Conservation (phyloP, 2,888 invertebrate genomes). For the Scaptomyza parva region DNA sequence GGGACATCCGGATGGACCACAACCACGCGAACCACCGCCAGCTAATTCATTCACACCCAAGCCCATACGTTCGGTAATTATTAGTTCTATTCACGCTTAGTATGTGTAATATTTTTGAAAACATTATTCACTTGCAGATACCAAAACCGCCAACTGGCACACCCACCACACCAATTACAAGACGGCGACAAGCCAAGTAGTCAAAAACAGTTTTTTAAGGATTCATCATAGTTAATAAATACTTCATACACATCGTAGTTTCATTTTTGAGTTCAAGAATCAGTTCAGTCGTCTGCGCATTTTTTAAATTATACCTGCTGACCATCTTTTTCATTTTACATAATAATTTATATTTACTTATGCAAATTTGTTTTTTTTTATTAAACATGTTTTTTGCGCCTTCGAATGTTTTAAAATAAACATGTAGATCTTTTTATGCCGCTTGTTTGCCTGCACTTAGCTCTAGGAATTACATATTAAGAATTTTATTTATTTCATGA, state of each 20-base stretch:
- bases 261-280: slow-evolving; percentile 1
- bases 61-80: slow-evolving; percentile 82
- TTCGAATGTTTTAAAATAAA: slow-evolving; percentile 41
- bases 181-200: slow-evolving; percentile 78
- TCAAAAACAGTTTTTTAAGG: slow-evolving; percentile 43
- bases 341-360: slow-evolving; percentile 17
- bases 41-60: slow-evolving; percentile 82
- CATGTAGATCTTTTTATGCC: slow-evolving; percentile 42
- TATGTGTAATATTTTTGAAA: too few species aligned
- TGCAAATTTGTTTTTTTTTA: slow-evolving; percentile 25
- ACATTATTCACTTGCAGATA: slow-evolving; percentile 66
- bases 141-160: slow-evolving; percentile 83
- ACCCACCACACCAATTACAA: slow-evolving; percentile 82
- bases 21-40: slow-evolving; percentile 82
- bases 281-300: slow-evolving; percentile 18
- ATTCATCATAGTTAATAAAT: slow-evolving; percentile 52
- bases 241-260: slow-evolving; percentile 12
- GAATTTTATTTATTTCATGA: too few species aligned
- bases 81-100: not conserved
- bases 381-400: not conserved
- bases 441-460: not conserved
- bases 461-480: not conserved
- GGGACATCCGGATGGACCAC: slow-evolving; percentile 82
- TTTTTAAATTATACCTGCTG: slow-evolving; percentile 24
- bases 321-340: slow-evolving; percentile 22